Evolutionary conservation across 2,888 invertebrate genomes (phyloP).

Genomic region (Periphyllus acericola): DNA sequence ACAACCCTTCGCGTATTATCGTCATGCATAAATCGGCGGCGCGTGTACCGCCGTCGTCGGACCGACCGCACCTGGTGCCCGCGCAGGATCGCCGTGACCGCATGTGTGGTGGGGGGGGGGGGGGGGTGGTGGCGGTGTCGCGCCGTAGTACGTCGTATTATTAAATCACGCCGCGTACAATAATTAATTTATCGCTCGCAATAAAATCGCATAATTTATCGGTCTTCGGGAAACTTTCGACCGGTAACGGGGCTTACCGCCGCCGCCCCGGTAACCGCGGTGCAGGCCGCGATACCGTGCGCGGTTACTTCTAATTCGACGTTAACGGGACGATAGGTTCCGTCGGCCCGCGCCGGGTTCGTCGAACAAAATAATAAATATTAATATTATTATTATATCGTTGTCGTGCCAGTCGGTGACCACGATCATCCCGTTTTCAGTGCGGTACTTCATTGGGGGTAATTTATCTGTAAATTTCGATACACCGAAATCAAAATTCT

Average conservation of each 20-base stretch:
- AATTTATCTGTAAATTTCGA: too few relatives aligned
- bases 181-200: conserved; percentile 57
- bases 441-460: too few relatives aligned
- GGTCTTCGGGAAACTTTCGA: conserved; percentile 53
- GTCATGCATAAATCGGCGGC: conserved; percentile 31
- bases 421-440: too few relatives aligned
- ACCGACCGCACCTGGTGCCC: conserved; percentile 57
- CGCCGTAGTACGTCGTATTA: background rate
- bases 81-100: conserved; percentile 22
- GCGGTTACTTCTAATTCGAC: conserved; percentile 1
- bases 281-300: background rate
- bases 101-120: too few relatives aligned
- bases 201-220: conserved; percentile 59
- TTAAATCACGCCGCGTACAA: conserved; percentile 51
- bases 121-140: background rate
- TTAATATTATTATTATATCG: too few relatives aligned
- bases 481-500: too few relatives aligned
- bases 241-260: conserved; percentile 27
- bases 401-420: too few relatives aligned
- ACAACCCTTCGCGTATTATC: background rate
- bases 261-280: background rate
- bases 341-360: background rate
- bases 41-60: conserved; percentile 21
- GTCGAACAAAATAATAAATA: too few relatives aligned
- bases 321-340: conserved; percentile 6